Percentiles rank a stretch among this genome's conserved stretches.
These are phyloP conservation scores for Polymixis lichenea DNA, from an alignment of 2,888 invertebrate genomes.

Conservation along the genomic window DNA sequence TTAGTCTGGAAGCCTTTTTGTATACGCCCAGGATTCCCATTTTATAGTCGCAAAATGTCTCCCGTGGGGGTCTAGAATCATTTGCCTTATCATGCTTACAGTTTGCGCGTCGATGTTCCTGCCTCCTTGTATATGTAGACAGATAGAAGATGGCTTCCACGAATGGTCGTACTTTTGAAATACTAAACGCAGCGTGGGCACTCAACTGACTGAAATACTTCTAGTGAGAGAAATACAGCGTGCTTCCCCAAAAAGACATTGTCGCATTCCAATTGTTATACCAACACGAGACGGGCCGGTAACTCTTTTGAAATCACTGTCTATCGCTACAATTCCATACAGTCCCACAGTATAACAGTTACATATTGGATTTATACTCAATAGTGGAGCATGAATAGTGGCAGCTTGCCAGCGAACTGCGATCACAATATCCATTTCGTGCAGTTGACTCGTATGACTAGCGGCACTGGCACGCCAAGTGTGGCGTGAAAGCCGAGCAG, in stretches of 20 bases:
- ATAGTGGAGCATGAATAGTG: conserved; percentile 56
- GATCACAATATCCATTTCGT: conserved; percentile 63
- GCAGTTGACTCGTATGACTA: conserved; percentile 57
- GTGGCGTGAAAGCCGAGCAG: conserved; percentile 42
- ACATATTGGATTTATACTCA: conserved; percentile 62
- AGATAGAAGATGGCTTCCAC: not conserved
- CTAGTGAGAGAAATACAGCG: too few species aligned
- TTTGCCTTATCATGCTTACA: too few species aligned
- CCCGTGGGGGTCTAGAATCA: too few species aligned
- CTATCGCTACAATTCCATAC: conserved; percentile 21
- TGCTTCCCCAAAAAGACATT: not conserved
- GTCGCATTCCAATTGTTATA: conserved; percentile 13
- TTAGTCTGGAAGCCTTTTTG: too few species aligned
- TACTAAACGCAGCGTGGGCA: too few species aligned
- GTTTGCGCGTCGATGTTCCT: too few species aligned
- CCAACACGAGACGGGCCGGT: not conserved
- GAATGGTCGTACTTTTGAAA: not conserved
- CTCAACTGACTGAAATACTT: too few species aligned
- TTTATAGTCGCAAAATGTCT: too few species aligned
- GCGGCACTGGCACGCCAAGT: conserved; percentile 47
- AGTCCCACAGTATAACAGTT: conserved; percentile 48
- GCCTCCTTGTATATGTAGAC: too few species aligned
- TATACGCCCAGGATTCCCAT: too few species aligned
- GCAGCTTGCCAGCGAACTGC: conserved; percentile 56
- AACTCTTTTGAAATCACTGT: conserved; percentile 41